phyloP scores from a whole-genome alignment of 2,113 vertebrate species.

The Macaca fascicularis region DNA sequence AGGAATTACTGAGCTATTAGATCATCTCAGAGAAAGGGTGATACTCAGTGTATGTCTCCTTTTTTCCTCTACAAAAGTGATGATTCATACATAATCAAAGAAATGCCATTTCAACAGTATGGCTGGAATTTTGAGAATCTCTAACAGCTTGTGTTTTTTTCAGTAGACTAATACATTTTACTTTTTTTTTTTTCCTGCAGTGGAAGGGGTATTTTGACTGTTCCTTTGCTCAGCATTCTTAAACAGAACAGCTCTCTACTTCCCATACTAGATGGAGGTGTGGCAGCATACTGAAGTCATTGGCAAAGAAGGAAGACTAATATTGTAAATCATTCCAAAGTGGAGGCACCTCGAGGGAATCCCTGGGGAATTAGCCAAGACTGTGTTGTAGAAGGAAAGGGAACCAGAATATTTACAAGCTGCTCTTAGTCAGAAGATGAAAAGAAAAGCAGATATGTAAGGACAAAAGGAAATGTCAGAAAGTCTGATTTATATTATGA shows the following conservation, averaged over 20 bases:
- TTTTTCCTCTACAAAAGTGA: not conserved
- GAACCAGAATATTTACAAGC: not conserved
- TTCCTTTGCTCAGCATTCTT: not conserved
- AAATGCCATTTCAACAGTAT: not conserved
- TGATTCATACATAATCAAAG: constrained; percentile 31
- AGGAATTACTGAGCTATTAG: not conserved
- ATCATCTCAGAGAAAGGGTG: not conserved
- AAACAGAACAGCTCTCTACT: not conserved
- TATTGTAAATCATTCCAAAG: not conserved
- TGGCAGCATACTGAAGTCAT: not conserved
- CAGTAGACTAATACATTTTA: not conserved
- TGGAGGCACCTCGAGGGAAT: not conserved
- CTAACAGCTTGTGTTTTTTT: not conserved
- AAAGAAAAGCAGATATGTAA: not conserved
- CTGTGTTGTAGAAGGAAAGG: not conserved
- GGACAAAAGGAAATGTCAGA: not conserved
- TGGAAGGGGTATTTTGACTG: not conserved
- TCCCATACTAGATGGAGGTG: not conserved
- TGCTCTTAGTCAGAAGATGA: not conserved
- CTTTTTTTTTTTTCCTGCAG: not conserved
- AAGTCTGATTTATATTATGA: not conserved
- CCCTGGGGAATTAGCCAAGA: not conserved
- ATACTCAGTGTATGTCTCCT: accelerated
- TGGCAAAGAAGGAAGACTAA: not conserved
- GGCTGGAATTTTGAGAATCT: constrained; percentile 50